Conservation (phyloP, 2,888 invertebrate genomes). For the Harpalus rufipes region DNA sequence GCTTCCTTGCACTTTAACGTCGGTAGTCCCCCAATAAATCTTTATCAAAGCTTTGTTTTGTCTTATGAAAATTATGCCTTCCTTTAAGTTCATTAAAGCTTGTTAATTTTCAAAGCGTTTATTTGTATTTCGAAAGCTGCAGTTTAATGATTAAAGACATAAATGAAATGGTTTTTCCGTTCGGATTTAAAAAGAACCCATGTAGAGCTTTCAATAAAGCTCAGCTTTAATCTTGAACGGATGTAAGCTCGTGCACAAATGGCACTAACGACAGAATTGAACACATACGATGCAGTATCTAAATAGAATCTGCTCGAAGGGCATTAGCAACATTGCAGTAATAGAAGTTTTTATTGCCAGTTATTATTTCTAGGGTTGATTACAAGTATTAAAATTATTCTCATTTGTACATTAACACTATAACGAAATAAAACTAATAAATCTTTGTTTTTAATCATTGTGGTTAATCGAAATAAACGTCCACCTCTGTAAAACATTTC, state of each 20-base stretch:
- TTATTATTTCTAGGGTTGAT: neutral
- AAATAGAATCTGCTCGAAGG: slow-evolving; percentile 53
- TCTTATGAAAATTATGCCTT: slow-evolving; percentile 7
- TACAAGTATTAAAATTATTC: neutral
- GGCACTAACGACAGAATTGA: slow-evolving; percentile 57
- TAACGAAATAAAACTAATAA: neutral
- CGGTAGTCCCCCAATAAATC: neutral
- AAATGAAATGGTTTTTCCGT: slow-evolving; percentile 52
- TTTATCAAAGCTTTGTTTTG: slow-evolving; percentile 21
- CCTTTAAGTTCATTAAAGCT: slow-evolving; percentile 31
- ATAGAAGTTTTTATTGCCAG: neutral
- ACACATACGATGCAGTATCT: slow-evolving; percentile 59
- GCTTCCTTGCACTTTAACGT: too few relatives aligned
- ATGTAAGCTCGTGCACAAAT: slow-evolving; percentile 59
- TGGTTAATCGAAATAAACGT: slow-evolving; percentile 1
- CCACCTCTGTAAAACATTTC: neutral
- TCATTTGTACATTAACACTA: neutral
- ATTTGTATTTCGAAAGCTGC: slow-evolving; percentile 3
- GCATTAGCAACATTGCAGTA: slow-evolving; percentile 9
- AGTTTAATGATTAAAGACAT: slow-evolving; percentile 54
- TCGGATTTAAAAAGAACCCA: slow-evolving; percentile 45
- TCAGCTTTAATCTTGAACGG: slow-evolving; percentile 58
- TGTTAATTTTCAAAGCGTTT: slow-evolving; percentile 35
- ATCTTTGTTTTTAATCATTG: neutral
- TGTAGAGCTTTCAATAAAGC: slow-evolving; percentile 62